Base-by-base conservation (phyloP, 2,888 invertebrate species). In the Aleiodes alternator region DNA sequence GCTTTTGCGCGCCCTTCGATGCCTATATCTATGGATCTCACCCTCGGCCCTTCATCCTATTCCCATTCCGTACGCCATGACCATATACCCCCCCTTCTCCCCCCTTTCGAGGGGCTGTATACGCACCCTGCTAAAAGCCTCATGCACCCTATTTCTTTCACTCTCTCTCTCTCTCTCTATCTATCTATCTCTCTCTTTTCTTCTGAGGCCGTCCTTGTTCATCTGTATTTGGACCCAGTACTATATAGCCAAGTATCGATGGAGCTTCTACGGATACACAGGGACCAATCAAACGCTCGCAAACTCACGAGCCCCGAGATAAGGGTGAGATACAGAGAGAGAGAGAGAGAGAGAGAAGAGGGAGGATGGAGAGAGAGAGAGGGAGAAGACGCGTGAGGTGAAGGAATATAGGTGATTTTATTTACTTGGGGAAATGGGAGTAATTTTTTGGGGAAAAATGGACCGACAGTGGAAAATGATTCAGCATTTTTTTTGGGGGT, bases 1-100 rank as follows among this genome's bases (percentile, higher is more conserved):
- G 81, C 78, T 76, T 75, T 75, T 70, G 76, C 69, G 57, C 73
- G 59, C 76, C 72, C 78, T 77, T 76, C 75, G 70, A 73, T 73
- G 72, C 72, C 64, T 72, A n/a, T 43, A 72, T 69, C 66, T 77
- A 75, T 71, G 61, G 72, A 73, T 77, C 73, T 72, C 79, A 71
- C 72, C 61, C 66, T 61, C 64, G 43, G 73, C 76, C 75, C 72
- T 76, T 73, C 72, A 66, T 64, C 74, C 70, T 72, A 43, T 43
- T 43, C 75, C 23, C 23, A 23, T 23, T 23, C 23, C 23, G 23
- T 23, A 23, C 69, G 38, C 38, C 38, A 38, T 9, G 38, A 61
- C 38, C 61, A 61, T 61, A 38, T 61, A 61, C 7, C 34, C 66
- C 48, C 64, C 23, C 53, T 43, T 69, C 34, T 66, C 72, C 16